A percentile compares a stretch with the other conserved stretches of the same genome.
phyloP scores from a whole-genome alignment of 92 coral and sea anemone genomes.

The Porites divaricata region DNA sequence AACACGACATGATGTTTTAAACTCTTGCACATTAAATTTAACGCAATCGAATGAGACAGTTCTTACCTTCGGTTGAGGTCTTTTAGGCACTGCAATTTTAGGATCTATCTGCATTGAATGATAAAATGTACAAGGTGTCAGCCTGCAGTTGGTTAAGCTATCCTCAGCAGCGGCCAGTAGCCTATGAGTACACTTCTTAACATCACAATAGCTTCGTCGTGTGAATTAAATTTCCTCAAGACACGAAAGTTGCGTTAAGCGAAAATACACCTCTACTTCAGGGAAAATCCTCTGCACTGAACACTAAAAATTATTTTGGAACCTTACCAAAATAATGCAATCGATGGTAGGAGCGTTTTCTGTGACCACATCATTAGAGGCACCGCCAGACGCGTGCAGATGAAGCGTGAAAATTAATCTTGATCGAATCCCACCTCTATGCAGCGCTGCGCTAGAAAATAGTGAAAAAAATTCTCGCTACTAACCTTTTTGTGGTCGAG shows the following conservation, averaged over 20 bases:
- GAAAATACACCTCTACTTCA: constrained; percentile 11
- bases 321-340: not conserved
- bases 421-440: constrained; percentile 51
- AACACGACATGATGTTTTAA: constrained; percentile 37
- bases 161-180: constrained; percentile 10
- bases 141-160: constrained; percentile 13
- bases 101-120: constrained; percentile 88
- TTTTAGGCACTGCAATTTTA: constrained; percentile 93
- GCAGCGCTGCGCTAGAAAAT: constrained; percentile 33
- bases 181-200: constrained; percentile 5
- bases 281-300: constrained; percentile 16
- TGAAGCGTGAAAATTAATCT: constrained; percentile 57
- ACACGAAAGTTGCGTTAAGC: constrained; percentile 32
- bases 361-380: constrained; percentile 28
- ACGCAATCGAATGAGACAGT: constrained; percentile 21
- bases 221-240: constrained; percentile 45
- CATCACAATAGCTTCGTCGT: constrained; percentile 48
- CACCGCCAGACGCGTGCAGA: constrained; percentile 51
- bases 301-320: not conserved
- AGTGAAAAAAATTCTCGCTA: constrained; percentile 22
- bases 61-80: constrained; percentile 98
- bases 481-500: constrained; percentile 96
- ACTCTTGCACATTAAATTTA: constrained; percentile 50
- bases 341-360: not conserved
- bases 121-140: constrained; percentile 43